These are phyloP conservation scores for Plagodis pulveraria DNA, from an alignment of 2,888 invertebrate species.

Conservation along the genomic window DNA sequence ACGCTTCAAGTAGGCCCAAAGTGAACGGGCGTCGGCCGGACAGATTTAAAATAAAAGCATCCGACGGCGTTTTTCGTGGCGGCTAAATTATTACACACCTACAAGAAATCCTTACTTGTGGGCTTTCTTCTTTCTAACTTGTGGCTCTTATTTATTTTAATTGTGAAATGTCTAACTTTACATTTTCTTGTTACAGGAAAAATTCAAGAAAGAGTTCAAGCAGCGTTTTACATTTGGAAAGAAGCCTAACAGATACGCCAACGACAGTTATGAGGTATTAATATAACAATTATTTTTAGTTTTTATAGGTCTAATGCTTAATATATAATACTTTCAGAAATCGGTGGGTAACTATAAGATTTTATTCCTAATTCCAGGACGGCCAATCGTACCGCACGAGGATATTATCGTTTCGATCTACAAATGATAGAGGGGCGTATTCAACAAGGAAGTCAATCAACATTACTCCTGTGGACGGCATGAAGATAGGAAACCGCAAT, in stretches of 20 bases:
- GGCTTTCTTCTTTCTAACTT: too few species aligned
- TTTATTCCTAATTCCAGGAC: conserved; percentile 59
- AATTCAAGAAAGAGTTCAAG: conserved; percentile 91
- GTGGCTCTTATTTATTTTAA: too few species aligned
- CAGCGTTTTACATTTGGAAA: conserved; percentile 87
- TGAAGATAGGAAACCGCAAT: conserved; percentile 58
- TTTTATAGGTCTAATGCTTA: conserved; percentile 4
- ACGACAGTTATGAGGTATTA: conserved; percentile 77
- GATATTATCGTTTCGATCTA: conserved; percentile 74
- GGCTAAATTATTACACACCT: too few species aligned
- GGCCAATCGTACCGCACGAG: conserved; percentile 76
- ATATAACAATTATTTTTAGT: background rate
- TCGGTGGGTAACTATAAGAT: background rate
- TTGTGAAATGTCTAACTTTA: too few species aligned
- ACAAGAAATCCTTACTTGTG: too few species aligned
- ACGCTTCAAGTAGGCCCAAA: too few species aligned
- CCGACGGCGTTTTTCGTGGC: too few species aligned
- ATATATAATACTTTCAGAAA: background rate
- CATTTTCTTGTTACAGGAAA: conserved; percentile 84
- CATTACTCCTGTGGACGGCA: conserved; percentile 55
- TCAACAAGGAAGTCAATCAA: conserved; percentile 70
- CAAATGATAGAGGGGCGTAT: conserved; percentile 70
- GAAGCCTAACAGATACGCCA: conserved; percentile 68
- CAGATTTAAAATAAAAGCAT: too few species aligned
- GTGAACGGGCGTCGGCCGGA: too few species aligned